Base-by-base conservation (phyloP, 23 tunicate species). In the Halocynthia aurantium region DNA sequence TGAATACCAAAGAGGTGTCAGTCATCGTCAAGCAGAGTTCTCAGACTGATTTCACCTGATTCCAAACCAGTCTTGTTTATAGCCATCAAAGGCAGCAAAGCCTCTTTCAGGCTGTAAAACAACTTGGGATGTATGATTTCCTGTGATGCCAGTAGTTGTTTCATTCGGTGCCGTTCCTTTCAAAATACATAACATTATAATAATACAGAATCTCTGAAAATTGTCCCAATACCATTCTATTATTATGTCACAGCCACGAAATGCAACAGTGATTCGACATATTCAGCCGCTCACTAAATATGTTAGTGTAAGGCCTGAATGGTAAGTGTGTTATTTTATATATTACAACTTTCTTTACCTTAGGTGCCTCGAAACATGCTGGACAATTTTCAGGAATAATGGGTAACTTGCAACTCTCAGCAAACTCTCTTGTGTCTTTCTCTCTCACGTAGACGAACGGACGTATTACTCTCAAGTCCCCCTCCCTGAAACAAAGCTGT, bases 331-430 rank as follows among this genome's bases (percentile, higher is more conserved):
- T 31, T 4, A 31, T 31, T 31, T 31, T 31, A 31, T 1, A 31
- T 0, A 31, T 31, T 31, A 31, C 44, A 31, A 31, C 44, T 31
- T 31, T 31, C 13, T 21, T 55, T 66, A 86, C 91, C 61, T 91
- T 96, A 20, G 99, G 99, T 40, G 96, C 96, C 62, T 92, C 96
- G 66, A 96, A 96, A 57, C 99, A 96, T 0, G 99, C 99, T 12
- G 99, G 99, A 73, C 99, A 96, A 69, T 96, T 96, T 75, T 96
- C 99, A 13, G 99, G 97, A 52, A 96, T 96, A 44, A 96, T 84
- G 2, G 99, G 99, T n/a, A 96, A 71, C 55, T 79, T 85, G 13
- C 85, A 62, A 8, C 63, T 31, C 67, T 96, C 96, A 11, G 99
- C 99, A 86, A 96, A 96, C 10, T 85, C 72, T 69, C 99, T 71